phyloP scores from a whole-genome alignment of 2,113 vertebrate species.

The Alces alces region DNA sequence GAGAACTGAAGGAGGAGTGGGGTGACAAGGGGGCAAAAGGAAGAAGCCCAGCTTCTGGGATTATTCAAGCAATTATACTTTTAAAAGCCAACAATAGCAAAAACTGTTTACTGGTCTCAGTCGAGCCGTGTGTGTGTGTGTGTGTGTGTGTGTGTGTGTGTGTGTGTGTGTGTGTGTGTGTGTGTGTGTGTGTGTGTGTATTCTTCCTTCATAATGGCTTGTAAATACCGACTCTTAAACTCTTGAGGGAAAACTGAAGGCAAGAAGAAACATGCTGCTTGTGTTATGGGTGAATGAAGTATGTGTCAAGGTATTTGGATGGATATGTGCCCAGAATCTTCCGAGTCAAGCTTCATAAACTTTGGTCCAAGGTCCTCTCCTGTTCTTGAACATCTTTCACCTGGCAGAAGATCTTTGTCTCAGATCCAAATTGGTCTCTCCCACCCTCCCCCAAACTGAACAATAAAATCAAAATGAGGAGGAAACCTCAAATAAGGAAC shows the following conservation, averaged over 20 bases:
- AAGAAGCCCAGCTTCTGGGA: background rate
- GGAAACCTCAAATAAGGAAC: slow-evolving; percentile 6
- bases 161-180: slow-evolving; percentile 10
- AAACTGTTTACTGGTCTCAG: slow-evolving; percentile 30
- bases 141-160: slow-evolving; percentile 40
- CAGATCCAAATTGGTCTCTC: background rate
- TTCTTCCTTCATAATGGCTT: slow-evolving; percentile 52
- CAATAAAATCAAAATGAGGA: background rate
- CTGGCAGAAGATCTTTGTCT: background rate
- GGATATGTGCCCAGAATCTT: slow-evolving; percentile 70
- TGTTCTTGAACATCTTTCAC: background rate
- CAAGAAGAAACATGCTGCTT: slow-evolving; percentile 77
- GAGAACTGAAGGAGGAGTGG: background rate
- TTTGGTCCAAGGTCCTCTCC: slow-evolving; percentile 41
- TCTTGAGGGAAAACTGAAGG: slow-evolving; percentile 71
- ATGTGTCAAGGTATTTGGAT: slow-evolving; percentile 64
- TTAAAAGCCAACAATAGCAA: background rate
- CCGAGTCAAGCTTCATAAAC: slow-evolving; percentile 41
- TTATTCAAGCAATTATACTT: background rate
- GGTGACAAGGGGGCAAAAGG: background rate
- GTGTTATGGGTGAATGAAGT: slow-evolving; percentile 55
- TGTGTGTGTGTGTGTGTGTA: slow-evolving; percentile 27
- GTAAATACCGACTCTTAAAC: slow-evolving; percentile 60
- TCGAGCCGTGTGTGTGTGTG: background rate
- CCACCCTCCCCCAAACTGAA: background rate